Conservation (phyloP, 2,113 vertebrate species). For the Copsychus sechellarum region DNA sequence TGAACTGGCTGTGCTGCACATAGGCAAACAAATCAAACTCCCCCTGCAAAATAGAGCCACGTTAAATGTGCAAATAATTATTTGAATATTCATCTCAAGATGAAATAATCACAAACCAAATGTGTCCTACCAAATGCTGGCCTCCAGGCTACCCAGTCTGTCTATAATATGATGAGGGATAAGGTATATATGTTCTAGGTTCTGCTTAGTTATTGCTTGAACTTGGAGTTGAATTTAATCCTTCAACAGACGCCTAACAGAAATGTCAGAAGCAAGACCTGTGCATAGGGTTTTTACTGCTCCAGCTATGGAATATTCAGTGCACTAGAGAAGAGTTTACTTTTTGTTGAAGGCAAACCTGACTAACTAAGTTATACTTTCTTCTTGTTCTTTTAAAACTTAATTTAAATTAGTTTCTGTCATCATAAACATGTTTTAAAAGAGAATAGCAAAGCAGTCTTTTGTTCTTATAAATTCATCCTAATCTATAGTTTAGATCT, state of each 20-base stretch:
- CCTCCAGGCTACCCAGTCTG: neutral
- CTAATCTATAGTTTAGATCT: neutral
- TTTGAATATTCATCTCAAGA: neutral
- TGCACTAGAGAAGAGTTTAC: neutral
- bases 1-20: neutral
- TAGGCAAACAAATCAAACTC: neutral
- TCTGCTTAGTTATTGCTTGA: neutral
- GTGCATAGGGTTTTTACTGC: neutral
- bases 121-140: neutral
- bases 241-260: neutral
- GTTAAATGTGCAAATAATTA: neutral
- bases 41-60: neutral
- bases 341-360: neutral
- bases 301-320: neutral
- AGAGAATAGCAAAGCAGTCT: neutral
- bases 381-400: neutral
- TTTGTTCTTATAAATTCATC: neutral
- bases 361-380: neutral
- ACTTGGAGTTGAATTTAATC: neutral
- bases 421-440: neutral
- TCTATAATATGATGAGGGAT: neutral
- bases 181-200: neutral
- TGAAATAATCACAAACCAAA: neutral
- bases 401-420: neutral
- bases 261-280: neutral